Evolutionary conservation across 2,113 vertebrate species (phyloP).

Genomic region (Toxotes jaculatrix): DNA sequence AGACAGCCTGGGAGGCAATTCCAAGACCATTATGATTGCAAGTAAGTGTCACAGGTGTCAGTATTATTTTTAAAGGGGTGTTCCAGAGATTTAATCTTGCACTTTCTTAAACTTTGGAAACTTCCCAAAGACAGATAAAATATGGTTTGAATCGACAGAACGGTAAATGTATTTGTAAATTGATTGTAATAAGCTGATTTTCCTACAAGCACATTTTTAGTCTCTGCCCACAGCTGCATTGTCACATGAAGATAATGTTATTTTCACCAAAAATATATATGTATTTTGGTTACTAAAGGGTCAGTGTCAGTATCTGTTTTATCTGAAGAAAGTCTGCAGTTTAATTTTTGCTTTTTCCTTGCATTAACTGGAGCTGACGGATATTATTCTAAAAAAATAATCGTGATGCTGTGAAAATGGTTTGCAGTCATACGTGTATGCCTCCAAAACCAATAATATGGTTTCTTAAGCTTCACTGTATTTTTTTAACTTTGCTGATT

Average conservation of each 20-base stretch:
- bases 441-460: background rate
- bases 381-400: background rate
- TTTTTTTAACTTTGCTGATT: background rate
- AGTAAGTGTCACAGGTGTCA: slow-evolving; percentile 84
- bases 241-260: too few species aligned
- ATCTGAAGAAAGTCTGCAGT: background rate
- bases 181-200: too few species aligned
- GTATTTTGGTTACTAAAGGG: too few species aligned
- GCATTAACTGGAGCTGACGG: background rate
- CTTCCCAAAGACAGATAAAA: too few species aligned
- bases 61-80: background rate
- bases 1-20: slow-evolving; percentile 98
- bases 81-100: background rate
- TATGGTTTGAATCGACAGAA: background rate
- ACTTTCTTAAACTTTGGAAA: background rate
- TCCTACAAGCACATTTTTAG: too few species aligned
- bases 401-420: background rate
- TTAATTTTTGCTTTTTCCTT: background rate
- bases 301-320: background rate
- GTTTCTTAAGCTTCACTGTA: background rate
- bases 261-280: too few species aligned
- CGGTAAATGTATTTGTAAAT: too few species aligned
- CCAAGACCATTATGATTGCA: slow-evolving; percentile 98
- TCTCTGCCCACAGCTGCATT: too few species aligned
- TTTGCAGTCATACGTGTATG: background rate